Base-by-base conservation (phyloP, 2,797 vertebrate genomes). In the Cirrhinus molitorella region DNA sequence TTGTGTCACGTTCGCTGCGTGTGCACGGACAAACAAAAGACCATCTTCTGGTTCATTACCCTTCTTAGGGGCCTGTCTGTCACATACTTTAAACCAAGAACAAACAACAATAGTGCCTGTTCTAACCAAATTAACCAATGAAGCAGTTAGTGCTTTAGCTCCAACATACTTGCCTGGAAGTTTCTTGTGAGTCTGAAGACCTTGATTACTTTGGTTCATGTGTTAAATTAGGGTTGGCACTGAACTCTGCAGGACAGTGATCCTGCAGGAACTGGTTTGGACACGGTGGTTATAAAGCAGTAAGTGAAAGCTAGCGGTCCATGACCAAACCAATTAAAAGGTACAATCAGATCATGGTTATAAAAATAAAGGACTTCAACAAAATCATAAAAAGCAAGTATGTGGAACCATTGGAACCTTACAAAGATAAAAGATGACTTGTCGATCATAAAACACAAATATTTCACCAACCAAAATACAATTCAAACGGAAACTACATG, bases 11-110 rank as follows among this genome's bases (percentile, higher is more conserved):
- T 51, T 53, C 75, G 21, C 13, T 12, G 34, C 47, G 28, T 25
- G 61, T 43, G 59, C n/a, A n/a, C 13, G 12, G 70, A 49, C 43
- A 57, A 53, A 86, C 76, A 83, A 68, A 57, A 71, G 73, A 17
- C 21, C 47, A 59, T 61, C 66, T 85, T 86, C 68, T 34, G 74
- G 55, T 61, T 85, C 84, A 81, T 74, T 87, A 86, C n/a, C 5
- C 82, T 51, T 73, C 81, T 79, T 63, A 78, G 61, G 61, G 71
- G 77, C 19, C 53, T 40, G 25, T 16, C 53, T 28, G 21, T 21
- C 16, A 68, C 59, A 74, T 37, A 67, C 11, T 67, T 49, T 19
- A 53, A 21, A 47, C 14, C 34, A 71, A 11, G 49, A 40, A 63
- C 19, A 53, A 71, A 68, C 25, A 83, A 78, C 13, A 76, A 66